phyloP scores from a whole-genome alignment of 2,797 vertebrate genomes.

The Falco columbarius region DNA sequence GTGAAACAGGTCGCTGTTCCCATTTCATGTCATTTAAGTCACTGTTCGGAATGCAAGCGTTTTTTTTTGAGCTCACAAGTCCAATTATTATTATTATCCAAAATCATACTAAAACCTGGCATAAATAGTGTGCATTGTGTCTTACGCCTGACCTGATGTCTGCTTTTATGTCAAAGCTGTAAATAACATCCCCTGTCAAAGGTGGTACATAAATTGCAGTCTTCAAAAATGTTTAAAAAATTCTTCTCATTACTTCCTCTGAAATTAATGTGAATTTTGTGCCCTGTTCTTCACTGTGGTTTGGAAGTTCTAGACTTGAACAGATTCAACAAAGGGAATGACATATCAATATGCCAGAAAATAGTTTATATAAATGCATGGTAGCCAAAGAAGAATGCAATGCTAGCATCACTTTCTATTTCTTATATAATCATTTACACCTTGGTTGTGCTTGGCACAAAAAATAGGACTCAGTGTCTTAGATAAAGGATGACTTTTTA shows the following conservation, averaged over 20 bases:
- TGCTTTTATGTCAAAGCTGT: neutral
- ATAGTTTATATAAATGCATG: neutral
- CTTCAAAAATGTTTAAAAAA: neutral
- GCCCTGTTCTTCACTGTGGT: neutral
- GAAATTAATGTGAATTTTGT: neutral
- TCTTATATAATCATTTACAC: neutral
- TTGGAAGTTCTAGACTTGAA: neutral
- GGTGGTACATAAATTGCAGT: neutral
- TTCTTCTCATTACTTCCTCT: neutral
- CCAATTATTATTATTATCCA: neutral
- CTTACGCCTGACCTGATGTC: neutral
- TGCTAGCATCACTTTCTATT: neutral
- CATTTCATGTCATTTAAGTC: neutral
- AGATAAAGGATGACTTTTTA: neutral
- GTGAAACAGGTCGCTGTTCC: neutral
- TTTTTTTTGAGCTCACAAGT: neutral
- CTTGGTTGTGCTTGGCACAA: neutral
- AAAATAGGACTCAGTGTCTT: neutral
- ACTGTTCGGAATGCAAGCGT: conserved; percentile 2
- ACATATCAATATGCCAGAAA: neutral
- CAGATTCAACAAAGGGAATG: neutral
- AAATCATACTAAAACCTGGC: neutral
- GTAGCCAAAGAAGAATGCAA: neutral
- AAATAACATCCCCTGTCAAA: neutral
- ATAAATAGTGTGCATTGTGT: neutral